Percentiles rank a stretch among this genome's conserved stretches.
Conservation (phyloP, 2,113 vertebrate genomes). For the Myiagra hebetior region DNA sequence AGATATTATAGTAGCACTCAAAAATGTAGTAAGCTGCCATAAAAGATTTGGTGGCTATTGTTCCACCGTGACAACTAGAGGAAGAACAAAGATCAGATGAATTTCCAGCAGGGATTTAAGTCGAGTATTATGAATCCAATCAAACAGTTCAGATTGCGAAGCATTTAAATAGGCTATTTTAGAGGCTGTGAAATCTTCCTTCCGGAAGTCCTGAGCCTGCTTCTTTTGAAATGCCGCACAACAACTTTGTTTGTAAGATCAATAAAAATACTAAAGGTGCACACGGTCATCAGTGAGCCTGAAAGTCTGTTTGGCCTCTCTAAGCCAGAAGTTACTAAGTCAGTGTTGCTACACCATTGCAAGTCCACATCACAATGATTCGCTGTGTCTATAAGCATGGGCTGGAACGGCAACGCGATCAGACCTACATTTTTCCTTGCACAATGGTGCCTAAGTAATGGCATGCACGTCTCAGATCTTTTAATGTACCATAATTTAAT, state of each 20-base stretch:
- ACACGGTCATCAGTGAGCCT: neutral
- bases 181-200: neutral
- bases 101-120: neutral
- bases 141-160: neutral
- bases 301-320: neutral
- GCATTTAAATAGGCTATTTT: neutral
- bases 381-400: neutral
- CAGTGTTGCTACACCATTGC: neutral
- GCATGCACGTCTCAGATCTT: neutral
- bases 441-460: neutral
- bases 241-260: neutral
- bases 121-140: neutral
- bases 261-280: neutral
- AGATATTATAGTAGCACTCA: neutral
- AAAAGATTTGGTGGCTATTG: neutral
- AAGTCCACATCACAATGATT: neutral
- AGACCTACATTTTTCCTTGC: neutral
- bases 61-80: neutral
- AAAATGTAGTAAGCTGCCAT: neutral
- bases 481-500: slow-evolving; percentile 19
- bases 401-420: neutral
- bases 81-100: neutral
- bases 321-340: neutral
- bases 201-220: neutral
- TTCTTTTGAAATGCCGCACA: neutral